Percentiles rank a stretch among this genome's conserved stretches.
Evolutionary conservation across 1,140 invertebrate genomes (phyloP).

Genomic region (Zelostemma sp.): DNA sequence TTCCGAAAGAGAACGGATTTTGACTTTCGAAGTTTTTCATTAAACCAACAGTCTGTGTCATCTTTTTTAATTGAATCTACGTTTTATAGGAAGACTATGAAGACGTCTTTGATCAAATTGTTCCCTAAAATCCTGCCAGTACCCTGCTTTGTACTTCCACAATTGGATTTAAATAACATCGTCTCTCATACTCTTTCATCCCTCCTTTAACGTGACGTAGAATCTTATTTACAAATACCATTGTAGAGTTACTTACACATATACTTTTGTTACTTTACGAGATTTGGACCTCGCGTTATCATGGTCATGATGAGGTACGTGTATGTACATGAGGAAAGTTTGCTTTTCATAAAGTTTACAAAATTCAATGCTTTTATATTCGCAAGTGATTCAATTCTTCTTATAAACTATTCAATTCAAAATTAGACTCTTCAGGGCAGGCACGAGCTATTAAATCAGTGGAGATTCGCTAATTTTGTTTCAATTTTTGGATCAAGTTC

Average conservation of each 20-base stretch:
- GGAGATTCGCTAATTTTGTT: constrained; percentile 14
- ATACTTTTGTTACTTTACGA: constrained; percentile 18
- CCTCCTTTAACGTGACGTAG: constrained; percentile 2
- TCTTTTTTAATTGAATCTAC: constrained; percentile 38
- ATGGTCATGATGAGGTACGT: constrained; percentile 14
- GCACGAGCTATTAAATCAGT: constrained; percentile 44
- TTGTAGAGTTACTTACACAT: constrained; percentile 35
- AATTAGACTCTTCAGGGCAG: constrained; percentile 37
- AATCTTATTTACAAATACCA: constrained; percentile 36
- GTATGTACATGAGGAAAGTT: constrained; percentile 36
- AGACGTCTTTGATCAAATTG: constrained; percentile 46
- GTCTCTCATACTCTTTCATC: constrained; percentile 22
- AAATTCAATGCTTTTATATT: constrained; percentile 18
- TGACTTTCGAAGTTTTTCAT: constrained; percentile 15
- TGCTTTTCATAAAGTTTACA: constrained; percentile 18
- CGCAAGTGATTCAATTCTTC: constrained; percentile 15
- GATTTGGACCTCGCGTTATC: constrained; percentile 16
- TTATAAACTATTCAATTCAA: constrained; percentile 32
- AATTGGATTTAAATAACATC: constrained; percentile 10
- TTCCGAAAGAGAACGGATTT: too few species aligned
- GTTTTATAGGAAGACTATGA: constrained; percentile 45
- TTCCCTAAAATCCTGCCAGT: constrained; percentile 40
- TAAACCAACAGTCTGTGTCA: constrained; percentile 37
- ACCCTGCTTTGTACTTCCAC: constrained; percentile 46
- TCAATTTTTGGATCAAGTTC: too few species aligned